Evolutionary conservation across 2,888 invertebrate species (phyloP).

Genomic region (Eupelmus urozonus): DNA sequence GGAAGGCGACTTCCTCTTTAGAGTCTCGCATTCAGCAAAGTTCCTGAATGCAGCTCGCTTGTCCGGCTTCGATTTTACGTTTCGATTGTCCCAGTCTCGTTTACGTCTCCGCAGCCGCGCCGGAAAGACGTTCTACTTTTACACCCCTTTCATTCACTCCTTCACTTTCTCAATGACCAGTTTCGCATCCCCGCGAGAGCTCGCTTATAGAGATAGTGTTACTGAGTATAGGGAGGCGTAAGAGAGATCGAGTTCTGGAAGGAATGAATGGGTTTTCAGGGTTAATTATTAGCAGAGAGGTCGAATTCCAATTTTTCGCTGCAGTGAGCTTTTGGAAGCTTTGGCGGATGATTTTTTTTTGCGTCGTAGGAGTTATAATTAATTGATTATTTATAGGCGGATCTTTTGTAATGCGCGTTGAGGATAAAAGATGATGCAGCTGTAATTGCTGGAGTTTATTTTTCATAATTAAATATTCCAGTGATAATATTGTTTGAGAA

Average conservation of each 20-base stretch:
- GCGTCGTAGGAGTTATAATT: too few relatives aligned
- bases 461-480: too few relatives aligned
- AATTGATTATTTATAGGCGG: too few relatives aligned
- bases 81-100: background rate
- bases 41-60: conserved; percentile 24
- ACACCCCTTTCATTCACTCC: conserved; percentile 18
- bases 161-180: conserved; percentile 8
- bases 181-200: background rate
- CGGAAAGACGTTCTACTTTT: conserved; percentile 35
- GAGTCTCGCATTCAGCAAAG: conserved; percentile 10
- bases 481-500: too few relatives aligned
- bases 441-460: too few relatives aligned
- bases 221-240: background rate
- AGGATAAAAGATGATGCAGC: too few relatives aligned
- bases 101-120: background rate
- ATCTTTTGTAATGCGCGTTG: too few relatives aligned
- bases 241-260: background rate
- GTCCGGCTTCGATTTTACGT: background rate
- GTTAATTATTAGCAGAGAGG: background rate
- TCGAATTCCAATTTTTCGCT: conserved; percentile 7
- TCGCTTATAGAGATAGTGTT: conserved; percentile 9
- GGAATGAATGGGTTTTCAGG: background rate
- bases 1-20: too few relatives aligned
- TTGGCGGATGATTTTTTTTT: too few relatives aligned
- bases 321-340: background rate